Evolutionary conservation across 2,113 vertebrate species (phyloP), one percentile per base, ranked within the genome.

Genomic region (Hymenochirus boettgeri): DNA sequence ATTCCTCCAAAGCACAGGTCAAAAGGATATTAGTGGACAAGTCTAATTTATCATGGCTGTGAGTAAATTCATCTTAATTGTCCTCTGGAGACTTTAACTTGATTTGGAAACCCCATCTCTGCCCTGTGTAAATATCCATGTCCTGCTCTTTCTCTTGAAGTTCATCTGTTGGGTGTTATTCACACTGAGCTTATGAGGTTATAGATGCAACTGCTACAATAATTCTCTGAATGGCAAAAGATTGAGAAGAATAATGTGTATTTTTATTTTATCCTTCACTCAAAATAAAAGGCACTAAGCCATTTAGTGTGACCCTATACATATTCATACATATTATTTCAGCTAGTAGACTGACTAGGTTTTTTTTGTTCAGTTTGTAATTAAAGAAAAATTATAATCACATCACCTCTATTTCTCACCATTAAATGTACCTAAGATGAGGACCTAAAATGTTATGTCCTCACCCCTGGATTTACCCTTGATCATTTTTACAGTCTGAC

Each of bases 161-260:
- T 65, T 57, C 17, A 54, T 65, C 63, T 54, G 57, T 54, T n/a
- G 63, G 63, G 54, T 26, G 63, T 26, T 51, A 21, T 66, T 58
- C 33, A 47, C 23, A 50, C 21, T 7, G 15, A 27, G 18, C 45
- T 26, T 33, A 13, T 15, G 17, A 66, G 17, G 23, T 19, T 54
- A 66, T 57, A 29, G 39, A 66, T 58, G 29, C 3, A 19, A 7
- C 31, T 13, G 45, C 21, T 35, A 18, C 8, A 23, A 29, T 23
- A 50, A 51, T 18, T 51, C 46, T 17, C 5, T 25, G 18, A 58
- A 58, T 58, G 23, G n/a, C 31, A 39, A 17, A 57, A 51, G 45
- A 17, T 66, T 21, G 17, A 7, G n/a, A 51, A 58, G 35, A 29
- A 7, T 7, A 4, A 27, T 60, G 5, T 42, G 13, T 46, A 25